Evolutionary conservation across 2,888 invertebrate species (phyloP).

Genomic region (Drosophila subsilvestris): DNA sequence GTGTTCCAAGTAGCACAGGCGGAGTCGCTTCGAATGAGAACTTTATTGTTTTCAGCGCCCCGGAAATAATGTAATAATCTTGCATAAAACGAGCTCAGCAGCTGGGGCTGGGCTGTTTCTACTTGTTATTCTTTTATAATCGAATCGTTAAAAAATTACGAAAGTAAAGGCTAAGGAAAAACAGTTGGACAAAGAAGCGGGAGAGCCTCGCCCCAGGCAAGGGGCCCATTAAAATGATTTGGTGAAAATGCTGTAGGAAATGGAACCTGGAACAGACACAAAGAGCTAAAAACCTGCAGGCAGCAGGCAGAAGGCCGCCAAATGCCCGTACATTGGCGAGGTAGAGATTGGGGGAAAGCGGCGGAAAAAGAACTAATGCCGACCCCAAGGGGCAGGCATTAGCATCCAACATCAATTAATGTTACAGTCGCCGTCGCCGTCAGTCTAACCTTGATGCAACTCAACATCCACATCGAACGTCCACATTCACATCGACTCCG

Average conservation of each 20-base stretch:
- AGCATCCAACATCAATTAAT: conserved; percentile 44
- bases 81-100: conserved; percentile 56
- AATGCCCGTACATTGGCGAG: not conserved
- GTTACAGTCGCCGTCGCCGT: conserved; percentile 3
- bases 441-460: conserved; percentile 42
- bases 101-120: conserved; percentile 22
- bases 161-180: conserved; percentile 32
- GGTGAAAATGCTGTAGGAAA: conserved; percentile 26
- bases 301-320: conserved; percentile 32
- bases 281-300: conserved; percentile 18
- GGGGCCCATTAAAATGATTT: conserved; percentile 31
- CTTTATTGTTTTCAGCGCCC: conserved; percentile 65
- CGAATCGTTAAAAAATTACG: conserved; percentile 65
- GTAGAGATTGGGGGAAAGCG: not conserved
- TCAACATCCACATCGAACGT: conserved; percentile 11
- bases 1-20: conserved; percentile 41
- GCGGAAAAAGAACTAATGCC: conserved; percentile 24
- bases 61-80: conserved; percentile 74
- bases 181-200: not conserved
- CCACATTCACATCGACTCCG: not conserved
- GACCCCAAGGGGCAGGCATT: conserved; percentile 38
- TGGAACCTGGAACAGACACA: conserved; percentile 31
- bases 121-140: conserved; percentile 71
- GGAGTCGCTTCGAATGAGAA: conserved; percentile 59
- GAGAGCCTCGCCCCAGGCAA: conserved; percentile 2